Conservation (phyloP, 2,113 vertebrate genomes). For the Bubo blakistoni region DNA sequence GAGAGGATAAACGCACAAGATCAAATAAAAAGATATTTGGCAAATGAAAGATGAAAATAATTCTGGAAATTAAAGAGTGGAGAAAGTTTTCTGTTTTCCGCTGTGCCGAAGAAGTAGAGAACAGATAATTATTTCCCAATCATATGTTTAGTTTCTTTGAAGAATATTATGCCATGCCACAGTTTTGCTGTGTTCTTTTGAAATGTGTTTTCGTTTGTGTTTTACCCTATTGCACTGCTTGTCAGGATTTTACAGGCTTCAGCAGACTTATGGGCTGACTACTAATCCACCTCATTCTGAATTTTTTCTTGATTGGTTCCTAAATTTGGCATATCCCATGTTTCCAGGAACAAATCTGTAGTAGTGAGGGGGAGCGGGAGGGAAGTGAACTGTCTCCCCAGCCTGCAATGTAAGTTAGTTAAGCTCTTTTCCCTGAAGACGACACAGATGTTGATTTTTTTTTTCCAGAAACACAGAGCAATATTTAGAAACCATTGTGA, state of each 20-base stretch:
- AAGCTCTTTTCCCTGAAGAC: not conserved
- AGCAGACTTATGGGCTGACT: not conserved
- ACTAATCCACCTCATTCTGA: not conserved
- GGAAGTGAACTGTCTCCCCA: not conserved
- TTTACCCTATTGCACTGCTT: not conserved
- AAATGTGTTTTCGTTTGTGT: not conserved
- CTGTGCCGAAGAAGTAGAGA: not conserved
- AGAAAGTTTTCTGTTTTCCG: not conserved
- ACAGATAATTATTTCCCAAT: not conserved
- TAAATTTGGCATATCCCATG: not conserved
- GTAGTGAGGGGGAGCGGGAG: not conserved
- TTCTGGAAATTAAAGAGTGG: not conserved
- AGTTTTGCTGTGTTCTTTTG: not conserved
- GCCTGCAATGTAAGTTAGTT: not conserved
- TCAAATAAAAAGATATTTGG: not conserved
- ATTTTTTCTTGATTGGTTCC: not conserved
- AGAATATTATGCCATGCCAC: not conserved
- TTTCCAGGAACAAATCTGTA: not conserved
- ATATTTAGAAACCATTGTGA: not conserved
- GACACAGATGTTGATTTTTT: not conserved
- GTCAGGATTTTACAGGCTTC: conserved; percentile 16
- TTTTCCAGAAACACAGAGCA: not conserved
- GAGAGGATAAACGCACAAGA: not conserved
- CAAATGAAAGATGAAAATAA: not conserved
- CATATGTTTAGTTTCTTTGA: not conserved